Evolutionary conservation across 2,888 invertebrate species (phyloP), one percentile per base, ranked within the genome.

Genomic region (Adelognathus sp.): DNA sequence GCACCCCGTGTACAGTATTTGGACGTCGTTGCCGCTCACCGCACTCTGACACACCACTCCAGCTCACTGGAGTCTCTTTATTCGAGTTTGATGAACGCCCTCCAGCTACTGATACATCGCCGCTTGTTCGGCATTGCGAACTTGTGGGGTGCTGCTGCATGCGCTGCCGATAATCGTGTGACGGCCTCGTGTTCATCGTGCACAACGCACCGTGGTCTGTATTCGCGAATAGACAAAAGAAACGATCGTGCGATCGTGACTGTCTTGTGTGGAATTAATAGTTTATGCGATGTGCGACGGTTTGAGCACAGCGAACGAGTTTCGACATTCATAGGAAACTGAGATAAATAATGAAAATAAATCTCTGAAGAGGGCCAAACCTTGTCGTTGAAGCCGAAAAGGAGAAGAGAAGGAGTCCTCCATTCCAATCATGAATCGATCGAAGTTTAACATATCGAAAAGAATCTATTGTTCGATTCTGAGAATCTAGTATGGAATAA

Each of bases 31-130:
- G 50, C 66, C 63, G 69, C 44, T 69, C 63, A 54, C 50, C 31
- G 50, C 58, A 27, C 58, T 64, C 46, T 31, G 39, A 50, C 56
- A 29, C 39, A 21, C 63, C n/a, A 24, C n/a, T 31, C 16, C 56
- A 18, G 44, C 29, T 18, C 18, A 27, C 39, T 5, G 7, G 36
- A 29, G 24, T 74, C 44, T 24, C 60, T 61, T 69, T 69, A 70
- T 64, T 70, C 39, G 24, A 64, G 76, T 64, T 70, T 64, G 76
- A 76, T 76, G 64, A 76, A 70, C 39, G 56, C 31, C 9, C 33
- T 24, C 31, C 21, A 50, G 6, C 46, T 29, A 56, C 75, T 46
- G 44, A 56, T 63, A 54, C 58, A 58, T 24, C 36, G 18, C 16
- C 41, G 29, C n/a, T 44, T 27, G 29, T n/a, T 11, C 71, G 18